Conservation (phyloP, 2,888 invertebrate species). For the Cyclophora albipunctata region DNA sequence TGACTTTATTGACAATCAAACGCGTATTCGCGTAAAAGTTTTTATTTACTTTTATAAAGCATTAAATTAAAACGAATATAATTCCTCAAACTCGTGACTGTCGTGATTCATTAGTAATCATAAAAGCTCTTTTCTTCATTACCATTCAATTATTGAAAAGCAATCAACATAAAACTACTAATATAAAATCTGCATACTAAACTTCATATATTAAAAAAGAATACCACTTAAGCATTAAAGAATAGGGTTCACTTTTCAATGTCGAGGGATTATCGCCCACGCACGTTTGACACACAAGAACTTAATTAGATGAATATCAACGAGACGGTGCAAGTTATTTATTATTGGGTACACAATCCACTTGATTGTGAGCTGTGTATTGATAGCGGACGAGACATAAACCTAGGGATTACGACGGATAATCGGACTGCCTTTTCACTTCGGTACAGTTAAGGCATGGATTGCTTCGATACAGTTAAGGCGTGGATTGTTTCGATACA, state of each 20-base stretch:
- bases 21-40: no score
- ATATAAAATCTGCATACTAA: constrained; percentile 48
- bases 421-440: no score
- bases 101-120: constrained; percentile 17
- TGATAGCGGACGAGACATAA: no score
- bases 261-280: constrained; percentile 36
- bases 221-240: constrained; percentile 9
- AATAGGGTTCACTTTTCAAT: constrained; percentile 29
- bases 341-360: constrained; percentile 55
- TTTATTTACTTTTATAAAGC: no score
- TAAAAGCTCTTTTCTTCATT: constrained; percentile 40
- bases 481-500: no score
- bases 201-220: constrained; percentile 14
- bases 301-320: constrained; percentile 68
- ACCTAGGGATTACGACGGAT: no score
- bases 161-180: constrained; percentile 39
- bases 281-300: constrained; percentile 63
- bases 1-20: no score
- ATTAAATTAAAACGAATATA: not conserved
- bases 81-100: constrained; percentile 10
- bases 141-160: constrained; percentile 59
- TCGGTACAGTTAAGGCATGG: no score
- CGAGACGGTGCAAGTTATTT: constrained; percentile 55
- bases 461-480: no score
- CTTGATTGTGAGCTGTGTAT: constrained; percentile 39